Percentiles rank a stretch among this genome's conserved stretches.
These are phyloP conservation scores for Sebastes cheni DNA, from an alignment of 2,797 vertebrate species.

Conservation along the genomic window DNA sequence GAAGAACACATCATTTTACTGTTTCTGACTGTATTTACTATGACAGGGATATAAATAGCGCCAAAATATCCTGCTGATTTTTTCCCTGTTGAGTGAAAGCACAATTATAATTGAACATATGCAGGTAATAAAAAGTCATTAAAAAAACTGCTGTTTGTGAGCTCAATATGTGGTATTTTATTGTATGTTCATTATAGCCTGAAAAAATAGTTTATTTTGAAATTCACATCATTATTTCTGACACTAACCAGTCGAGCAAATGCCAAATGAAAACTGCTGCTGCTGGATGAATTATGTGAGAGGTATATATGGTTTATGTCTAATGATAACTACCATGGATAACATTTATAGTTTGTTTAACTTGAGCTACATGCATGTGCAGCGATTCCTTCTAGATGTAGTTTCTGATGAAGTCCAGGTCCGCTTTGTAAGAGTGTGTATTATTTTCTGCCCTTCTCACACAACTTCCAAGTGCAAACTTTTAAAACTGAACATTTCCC, in stretches of 20 bases:
- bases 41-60: not conserved
- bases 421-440: not conserved
- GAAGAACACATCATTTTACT: not conserved
- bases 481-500: conserved; percentile 6
- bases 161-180: conserved; percentile 5
- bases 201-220: not conserved
- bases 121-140: conserved; percentile 2
- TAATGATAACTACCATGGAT: not conserved
- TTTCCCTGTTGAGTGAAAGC: not conserved
- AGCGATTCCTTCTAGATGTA: not conserved
- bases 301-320: not conserved
- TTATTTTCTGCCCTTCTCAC: not conserved
- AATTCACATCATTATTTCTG: not conserved
- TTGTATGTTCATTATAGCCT: not conserved
- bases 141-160: conserved; percentile 23
- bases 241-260: not conserved
- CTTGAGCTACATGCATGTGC: not conserved
- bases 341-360: conserved; percentile 3
- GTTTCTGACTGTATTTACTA: conserved; percentile 1
- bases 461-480: not conserved
- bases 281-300: not conserved
- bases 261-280: not conserved
- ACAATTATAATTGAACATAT: conserved; percentile 1
- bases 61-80: not conserved
- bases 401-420: not conserved